Base-by-base conservation (phyloP, 2,113 vertebrate species). In the Holacanthus passer region DNA sequence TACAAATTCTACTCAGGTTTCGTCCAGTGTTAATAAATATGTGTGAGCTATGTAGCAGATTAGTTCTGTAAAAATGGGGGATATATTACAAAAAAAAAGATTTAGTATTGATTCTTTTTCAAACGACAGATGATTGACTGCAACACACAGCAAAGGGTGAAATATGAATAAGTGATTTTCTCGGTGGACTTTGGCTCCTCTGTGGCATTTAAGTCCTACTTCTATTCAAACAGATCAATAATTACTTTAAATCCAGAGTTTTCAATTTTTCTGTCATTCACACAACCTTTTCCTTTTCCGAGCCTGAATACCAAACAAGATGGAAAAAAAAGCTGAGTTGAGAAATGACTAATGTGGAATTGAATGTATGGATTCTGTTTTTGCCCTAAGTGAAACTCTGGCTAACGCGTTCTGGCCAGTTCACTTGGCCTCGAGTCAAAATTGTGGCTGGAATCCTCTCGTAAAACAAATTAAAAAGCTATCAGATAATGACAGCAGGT, bases 211-310 rank as follows among this genome's bases (percentile, higher is more conserved):
- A 86, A 92, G 87, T 81, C 86, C 70, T 83, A 83, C 79, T 91
- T 94, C 81, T 85, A 73, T 55, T 56, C 74, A 58, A 29, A 82
- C 81, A 83, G 91, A 94, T 95, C 93, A 74, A 95, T 94, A 93
- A 85, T 77, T 81, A 89, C 84, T 91, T 84, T 72, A 89, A 83
- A 84, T 85, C 77, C 71, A 80, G 77, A 55, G 39, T 82, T 87
- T 85, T 82, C 60, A 17, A 29, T 52, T 39, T 83, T 48, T 39
- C 43, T 67, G 67, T 80, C 88, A 79, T 79, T 91, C 77, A 78
- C 58, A 52, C 72, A 91, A 80, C 90, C 85, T 93, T 79, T 83
- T 45, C 1, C 90, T 83, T 93, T 79, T 83, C 50, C 1, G 3
- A 63, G 70, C 60, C 62, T 64, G 83, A 83, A 91, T 78, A 86